These are phyloP conservation scores for Ceyx cyanopectus DNA, from an alignment of 2,113 vertebrate species.

Conservation along the genomic window DNA sequence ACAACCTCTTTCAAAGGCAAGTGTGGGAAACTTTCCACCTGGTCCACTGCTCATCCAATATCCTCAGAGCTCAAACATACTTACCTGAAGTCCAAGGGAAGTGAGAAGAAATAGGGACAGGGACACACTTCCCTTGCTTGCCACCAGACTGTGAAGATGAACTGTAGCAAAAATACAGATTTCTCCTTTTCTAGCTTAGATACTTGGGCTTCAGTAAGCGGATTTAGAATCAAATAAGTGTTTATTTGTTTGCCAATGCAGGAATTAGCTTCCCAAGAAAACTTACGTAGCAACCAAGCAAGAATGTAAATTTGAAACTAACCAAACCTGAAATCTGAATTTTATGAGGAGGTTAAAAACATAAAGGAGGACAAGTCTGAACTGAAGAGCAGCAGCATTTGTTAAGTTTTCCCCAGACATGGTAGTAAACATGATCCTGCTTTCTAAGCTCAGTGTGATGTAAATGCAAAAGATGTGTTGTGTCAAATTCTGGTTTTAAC, in stretches of 20 bases:
- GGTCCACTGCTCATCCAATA: not conserved
- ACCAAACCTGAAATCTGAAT: conserved; percentile 50
- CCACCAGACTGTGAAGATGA: not conserved
- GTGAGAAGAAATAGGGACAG: not conserved
- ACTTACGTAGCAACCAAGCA: not conserved
- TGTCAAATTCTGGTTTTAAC: conserved; percentile 40
- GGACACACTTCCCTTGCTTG: not conserved
- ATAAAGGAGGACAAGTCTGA: conserved; percentile 10
- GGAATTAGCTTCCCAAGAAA: not conserved
- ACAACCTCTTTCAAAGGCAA: not conserved
- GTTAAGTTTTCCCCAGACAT: conserved; percentile 30
- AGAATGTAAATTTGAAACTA: not conserved
- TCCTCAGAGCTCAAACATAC: not conserved
- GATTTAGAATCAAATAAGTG: not conserved
- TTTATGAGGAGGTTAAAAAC: conserved; percentile 33
- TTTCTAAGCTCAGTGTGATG: conserved; percentile 35
- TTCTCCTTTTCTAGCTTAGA: not conserved
- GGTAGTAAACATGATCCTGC: not conserved
- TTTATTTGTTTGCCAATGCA: not conserved
- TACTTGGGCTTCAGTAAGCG: not conserved
- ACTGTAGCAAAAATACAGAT: not conserved
- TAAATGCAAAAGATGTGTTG: conserved; percentile 48
- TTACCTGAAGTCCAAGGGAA: not conserved
- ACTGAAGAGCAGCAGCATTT: conserved; percentile 1
- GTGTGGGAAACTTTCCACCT: not conserved